Base-by-base conservation (phyloP, 2,797 vertebrate genomes). In the Bovichtus variegatus region DNA sequence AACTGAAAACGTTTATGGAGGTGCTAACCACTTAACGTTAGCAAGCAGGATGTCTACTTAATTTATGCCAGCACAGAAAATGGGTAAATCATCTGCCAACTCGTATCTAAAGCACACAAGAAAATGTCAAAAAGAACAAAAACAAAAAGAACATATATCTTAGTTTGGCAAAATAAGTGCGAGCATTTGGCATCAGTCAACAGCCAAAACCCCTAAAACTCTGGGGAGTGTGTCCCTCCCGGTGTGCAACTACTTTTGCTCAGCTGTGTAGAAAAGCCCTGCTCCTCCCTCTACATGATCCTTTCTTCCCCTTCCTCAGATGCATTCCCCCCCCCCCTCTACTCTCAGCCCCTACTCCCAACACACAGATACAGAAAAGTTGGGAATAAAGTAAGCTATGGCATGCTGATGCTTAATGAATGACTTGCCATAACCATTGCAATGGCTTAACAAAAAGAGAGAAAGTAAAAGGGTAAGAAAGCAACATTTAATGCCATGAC, bases 251-350 rank as follows among this genome's bases (percentile, higher is more conserved):
- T 81, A 80, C 76, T 84, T 87, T 87, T 87, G 64, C 72, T 84
- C 80, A 89, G 82, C 80, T 78, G 84, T 64, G 74, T 54, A 84
- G 83, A 82, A 82, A 87, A 87, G 46, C 84, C 83, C 76, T 66
- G 36, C 76, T 74, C 67, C 53, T 60, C 69, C 72, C 41, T 65
- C 59, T 43, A 71, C 60, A 63, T 76, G 82, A 80, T 31, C 59
- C 67, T 46, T 76, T 43, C 62, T 41, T 62, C 62, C 75, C 49
- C 63, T 60, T 31, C 59, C 59, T 53, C 43, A 47, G 47, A 77
- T 59, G 47, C 31, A 31, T 74, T 62, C 69, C 55, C 34, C 8
- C 31, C 31, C 51, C 50, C 27, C 67, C 25, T 51, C 25, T 7
- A 63, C 38, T 19, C 34, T 54, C 12, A 40, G 15, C 40, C 50